phyloP scores from a whole-genome alignment of 2,113 vertebrate genomes.

The Spizaetus ornatus region DNA sequence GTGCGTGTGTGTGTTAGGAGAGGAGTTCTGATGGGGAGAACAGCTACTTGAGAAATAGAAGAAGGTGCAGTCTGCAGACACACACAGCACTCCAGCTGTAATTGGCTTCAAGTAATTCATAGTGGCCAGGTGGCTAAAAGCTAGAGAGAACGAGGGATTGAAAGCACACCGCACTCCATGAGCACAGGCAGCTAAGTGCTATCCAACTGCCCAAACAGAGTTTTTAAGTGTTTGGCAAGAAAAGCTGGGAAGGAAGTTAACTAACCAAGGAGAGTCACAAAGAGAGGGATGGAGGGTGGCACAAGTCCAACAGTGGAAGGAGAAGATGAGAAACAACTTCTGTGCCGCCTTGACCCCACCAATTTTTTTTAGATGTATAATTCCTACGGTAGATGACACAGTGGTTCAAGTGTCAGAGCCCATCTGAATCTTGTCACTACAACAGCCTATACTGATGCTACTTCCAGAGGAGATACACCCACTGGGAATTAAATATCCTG shows the following conservation, averaged over 20 bases:
- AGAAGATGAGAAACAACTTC: background rate
- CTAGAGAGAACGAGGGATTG: background rate
- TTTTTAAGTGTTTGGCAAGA: background rate
- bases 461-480: background rate
- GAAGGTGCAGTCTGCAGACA: background rate
- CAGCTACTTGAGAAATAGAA: background rate
- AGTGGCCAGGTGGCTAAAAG: background rate
- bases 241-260: background rate
- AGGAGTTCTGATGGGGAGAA: background rate
- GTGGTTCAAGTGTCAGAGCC: background rate
- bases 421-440: background rate
- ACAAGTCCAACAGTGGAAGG: background rate
- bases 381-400: background rate
- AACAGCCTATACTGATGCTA: background rate
- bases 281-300: background rate
- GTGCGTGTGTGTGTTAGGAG: background rate
- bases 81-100: background rate
- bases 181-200: background rate
- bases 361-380: background rate
- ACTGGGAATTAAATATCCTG: background rate
- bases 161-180: accelerated
- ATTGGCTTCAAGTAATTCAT: background rate
- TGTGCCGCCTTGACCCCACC: background rate
- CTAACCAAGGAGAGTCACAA: background rate
- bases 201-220: background rate